These are phyloP conservation scores for Amphimedon queenslandica DNA, from an alignment of 37 sponge, comb jelly and placozoan species.

Conservation along the genomic window DNA sequence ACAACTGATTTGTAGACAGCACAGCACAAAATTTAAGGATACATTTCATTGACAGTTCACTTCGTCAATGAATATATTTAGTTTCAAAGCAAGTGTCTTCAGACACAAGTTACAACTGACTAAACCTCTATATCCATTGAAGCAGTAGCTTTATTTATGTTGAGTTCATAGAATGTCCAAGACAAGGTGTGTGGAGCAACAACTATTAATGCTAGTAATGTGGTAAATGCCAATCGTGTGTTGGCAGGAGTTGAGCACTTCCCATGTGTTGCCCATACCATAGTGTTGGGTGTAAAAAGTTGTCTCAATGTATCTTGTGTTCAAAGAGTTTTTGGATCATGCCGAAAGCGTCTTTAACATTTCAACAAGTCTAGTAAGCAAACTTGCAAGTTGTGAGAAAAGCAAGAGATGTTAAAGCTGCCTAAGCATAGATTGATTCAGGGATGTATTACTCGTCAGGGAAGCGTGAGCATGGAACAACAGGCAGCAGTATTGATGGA, in stretches of 20 bases:
- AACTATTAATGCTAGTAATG: background rate
- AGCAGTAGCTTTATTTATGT: background rate
- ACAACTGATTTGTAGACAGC: conserved; percentile 20
- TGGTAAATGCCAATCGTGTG: conserved; percentile 11
- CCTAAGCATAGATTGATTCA: conserved; percentile 12
- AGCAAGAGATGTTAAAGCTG: conserved; percentile 14
- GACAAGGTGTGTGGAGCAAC: conserved; percentile 6
- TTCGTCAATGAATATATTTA: background rate
- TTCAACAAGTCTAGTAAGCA: conserved; percentile 19
- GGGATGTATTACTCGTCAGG: conserved; percentile 21
- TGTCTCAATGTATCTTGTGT: conserved; percentile 3
- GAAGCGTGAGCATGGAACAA: conserved; percentile 20
- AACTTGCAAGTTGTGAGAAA: conserved; percentile 15
- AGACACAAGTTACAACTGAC: background rate
- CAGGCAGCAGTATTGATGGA: conserved; percentile 43
- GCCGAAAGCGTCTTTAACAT: background rate
- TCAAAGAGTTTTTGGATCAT: conserved; percentile 5
- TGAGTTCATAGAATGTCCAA: background rate
- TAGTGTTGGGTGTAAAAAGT: conserved; percentile 3
- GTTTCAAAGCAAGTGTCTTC: background rate
- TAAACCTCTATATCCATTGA: conserved; percentile 1
- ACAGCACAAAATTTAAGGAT: conserved; percentile 2
- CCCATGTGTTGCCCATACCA: conserved; percentile 18
- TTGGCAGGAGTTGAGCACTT: background rate
- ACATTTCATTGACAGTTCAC: conserved; percentile 6